A percentile compares a stretch with the other conserved stretches of the same genome.
These are phyloP conservation scores for Bubo bubo DNA, from an alignment of 2,113 vertebrate species.

Conservation along the genomic window DNA sequence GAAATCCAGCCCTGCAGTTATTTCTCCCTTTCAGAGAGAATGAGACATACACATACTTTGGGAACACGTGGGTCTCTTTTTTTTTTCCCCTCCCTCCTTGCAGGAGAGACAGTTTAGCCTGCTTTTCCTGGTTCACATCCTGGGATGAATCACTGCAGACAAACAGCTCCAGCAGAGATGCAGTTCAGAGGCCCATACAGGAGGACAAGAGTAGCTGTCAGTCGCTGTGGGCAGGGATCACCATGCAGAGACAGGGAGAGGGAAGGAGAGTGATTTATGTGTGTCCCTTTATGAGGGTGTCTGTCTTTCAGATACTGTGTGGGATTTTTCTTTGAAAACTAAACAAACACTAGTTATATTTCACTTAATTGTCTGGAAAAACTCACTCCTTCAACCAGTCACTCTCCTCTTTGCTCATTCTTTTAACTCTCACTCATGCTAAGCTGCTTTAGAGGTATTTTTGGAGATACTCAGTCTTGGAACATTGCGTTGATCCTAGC, in stretches of 20 bases:
- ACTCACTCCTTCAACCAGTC: background rate
- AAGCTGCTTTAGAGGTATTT: slow-evolving; percentile 41
- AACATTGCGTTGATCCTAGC: background rate
- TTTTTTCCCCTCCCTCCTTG: background rate
- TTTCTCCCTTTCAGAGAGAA: slow-evolving; percentile 65
- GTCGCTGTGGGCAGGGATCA: background rate
- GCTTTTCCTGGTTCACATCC: slow-evolving; percentile 63
- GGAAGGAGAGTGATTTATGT: slow-evolving; percentile 5
- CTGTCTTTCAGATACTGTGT: background rate
- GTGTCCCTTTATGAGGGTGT: slow-evolving; percentile 9
- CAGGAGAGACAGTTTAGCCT: slow-evolving; percentile 38
- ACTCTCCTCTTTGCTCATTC: slow-evolving; percentile 5
- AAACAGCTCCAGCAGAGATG: slow-evolving; percentile 14
- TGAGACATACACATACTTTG: slow-evolving; percentile 16
- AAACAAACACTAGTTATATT: slow-evolving; percentile 19
- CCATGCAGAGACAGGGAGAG: background rate
- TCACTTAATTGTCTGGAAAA: slow-evolving; percentile 42
- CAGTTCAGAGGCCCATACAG: background rate
- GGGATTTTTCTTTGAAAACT: slow-evolving; percentile 39
- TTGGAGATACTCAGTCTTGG: slow-evolving; percentile 28
- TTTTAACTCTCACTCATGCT: slow-evolving; percentile 30
- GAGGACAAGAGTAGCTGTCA: background rate
- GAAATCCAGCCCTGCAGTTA: slow-evolving; percentile 48
- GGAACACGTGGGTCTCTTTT: slow-evolving; percentile 22
- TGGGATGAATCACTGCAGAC: slow-evolving; percentile 51